phyloP scores from a whole-genome alignment of 2,797 vertebrate species.

The Cyclura pinguis region DNA sequence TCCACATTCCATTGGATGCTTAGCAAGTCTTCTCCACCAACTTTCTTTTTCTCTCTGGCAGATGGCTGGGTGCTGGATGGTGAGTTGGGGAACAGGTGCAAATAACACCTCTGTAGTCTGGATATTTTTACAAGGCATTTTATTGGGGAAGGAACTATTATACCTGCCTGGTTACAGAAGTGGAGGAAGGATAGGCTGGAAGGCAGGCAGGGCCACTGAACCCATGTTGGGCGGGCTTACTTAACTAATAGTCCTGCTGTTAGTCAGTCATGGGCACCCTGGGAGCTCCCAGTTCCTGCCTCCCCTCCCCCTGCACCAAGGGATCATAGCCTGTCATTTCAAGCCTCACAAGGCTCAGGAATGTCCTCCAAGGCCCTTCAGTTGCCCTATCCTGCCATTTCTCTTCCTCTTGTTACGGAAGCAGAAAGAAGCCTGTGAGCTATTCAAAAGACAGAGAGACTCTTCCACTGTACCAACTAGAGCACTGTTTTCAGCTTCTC shows the following conservation, averaged over 20 bases:
- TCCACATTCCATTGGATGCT: neutral
- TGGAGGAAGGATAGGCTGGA: slow-evolving; percentile 16
- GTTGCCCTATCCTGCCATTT: neutral
- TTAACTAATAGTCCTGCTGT: slow-evolving; percentile 18
- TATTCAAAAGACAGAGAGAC: slow-evolving; percentile 24
- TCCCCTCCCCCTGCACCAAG: neutral
- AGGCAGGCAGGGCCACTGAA: slow-evolving; percentile 15
- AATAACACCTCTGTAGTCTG: slow-evolving; percentile 42
- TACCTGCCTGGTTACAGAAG: slow-evolving; percentile 43
- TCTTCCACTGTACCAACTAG: neutral
- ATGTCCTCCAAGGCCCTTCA: slow-evolving; percentile 16
- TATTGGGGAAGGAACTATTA: slow-evolving; percentile 46
- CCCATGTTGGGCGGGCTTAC: slow-evolving; percentile 22
- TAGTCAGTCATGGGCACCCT: slow-evolving; percentile 14
- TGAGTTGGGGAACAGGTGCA: slow-evolving; percentile 20
- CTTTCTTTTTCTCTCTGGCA: neutral
- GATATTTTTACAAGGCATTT: slow-evolving; percentile 47
- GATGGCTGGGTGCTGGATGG: neutral
- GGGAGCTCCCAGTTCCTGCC: neutral
- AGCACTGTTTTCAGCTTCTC: neutral
- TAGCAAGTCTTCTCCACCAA: neutral
- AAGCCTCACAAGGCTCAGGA: neutral
- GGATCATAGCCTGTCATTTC: slow-evolving; percentile 17
- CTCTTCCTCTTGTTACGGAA: neutral
- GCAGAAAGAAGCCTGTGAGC: neutral